Evolutionary conservation across 2,888 invertebrate species (phyloP).

Genomic region (Cistogaster globosa): DNA sequence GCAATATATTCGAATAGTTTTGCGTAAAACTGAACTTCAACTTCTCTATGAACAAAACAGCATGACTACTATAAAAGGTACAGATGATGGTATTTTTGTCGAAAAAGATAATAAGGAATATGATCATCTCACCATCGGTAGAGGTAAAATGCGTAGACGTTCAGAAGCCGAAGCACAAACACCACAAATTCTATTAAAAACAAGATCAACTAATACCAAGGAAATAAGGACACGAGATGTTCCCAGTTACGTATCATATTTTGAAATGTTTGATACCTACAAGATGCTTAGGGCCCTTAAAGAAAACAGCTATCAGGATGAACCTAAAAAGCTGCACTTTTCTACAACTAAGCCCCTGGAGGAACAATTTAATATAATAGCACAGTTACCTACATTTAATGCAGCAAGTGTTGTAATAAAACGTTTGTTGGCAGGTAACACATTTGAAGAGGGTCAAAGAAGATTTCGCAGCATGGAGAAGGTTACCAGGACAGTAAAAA

Average conservation of each 20-base stretch:
- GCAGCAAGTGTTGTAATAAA: slow-evolving; percentile 87
- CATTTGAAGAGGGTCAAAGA: slow-evolving; percentile 86
- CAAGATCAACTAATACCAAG: slow-evolving; percentile 86
- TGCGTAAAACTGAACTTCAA: slow-evolving; percentile 87
- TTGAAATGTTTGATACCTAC: slow-evolving; percentile 90
- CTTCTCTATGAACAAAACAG: slow-evolving; percentile 86
- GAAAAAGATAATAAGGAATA: slow-evolving; percentile 87
- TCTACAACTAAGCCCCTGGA: slow-evolving; percentile 63
- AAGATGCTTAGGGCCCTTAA: slow-evolving; percentile 77
- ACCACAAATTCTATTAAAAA: slow-evolving; percentile 85
- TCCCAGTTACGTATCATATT: slow-evolving; percentile 87
- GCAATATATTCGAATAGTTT: slow-evolving; percentile 85
- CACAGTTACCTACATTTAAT: slow-evolving; percentile 82
- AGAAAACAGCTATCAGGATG: slow-evolving; percentile 1
- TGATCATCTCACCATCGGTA: slow-evolving; percentile 87
- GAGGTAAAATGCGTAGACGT: slow-evolving; percentile 87
- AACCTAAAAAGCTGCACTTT: slow-evolving; percentile 73
- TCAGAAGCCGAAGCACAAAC: slow-evolving; percentile 89
- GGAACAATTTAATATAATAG: slow-evolving; percentile 68
- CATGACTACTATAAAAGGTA: slow-evolving; percentile 85
- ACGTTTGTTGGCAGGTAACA: slow-evolving; percentile 88
- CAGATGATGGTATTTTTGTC: slow-evolving; percentile 85
- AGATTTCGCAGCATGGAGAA: slow-evolving; percentile 86
- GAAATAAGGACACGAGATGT: slow-evolving; percentile 84
- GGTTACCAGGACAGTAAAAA: slow-evolving; percentile 85